phyloP scores from a whole-genome alignment of 2,797 vertebrate species.

The Spondyliosoma cantharus region DNA sequence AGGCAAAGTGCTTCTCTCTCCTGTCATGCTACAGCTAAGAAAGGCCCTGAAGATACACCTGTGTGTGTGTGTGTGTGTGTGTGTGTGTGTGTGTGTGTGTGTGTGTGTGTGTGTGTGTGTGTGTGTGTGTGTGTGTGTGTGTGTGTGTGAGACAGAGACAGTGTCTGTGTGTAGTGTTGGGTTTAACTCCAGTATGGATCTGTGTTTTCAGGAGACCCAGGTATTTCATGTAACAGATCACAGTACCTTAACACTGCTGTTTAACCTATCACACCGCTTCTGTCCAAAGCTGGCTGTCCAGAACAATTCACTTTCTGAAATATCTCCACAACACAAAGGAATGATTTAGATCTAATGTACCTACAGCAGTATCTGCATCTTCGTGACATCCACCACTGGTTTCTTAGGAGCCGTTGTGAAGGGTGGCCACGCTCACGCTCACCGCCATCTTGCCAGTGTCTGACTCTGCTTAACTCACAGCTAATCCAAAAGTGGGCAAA shows the following conservation, averaged over 20 bases:
- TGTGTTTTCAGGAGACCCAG: slow-evolving; percentile 74
- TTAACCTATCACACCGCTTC: slow-evolving; percentile 51
- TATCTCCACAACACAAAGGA: slow-evolving; percentile 37
- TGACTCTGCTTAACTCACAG: no score
- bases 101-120: slow-evolving; percentile 23
- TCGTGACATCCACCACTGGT: no score
- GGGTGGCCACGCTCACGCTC: no score
- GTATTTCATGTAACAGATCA: slow-evolving; percentile 70
- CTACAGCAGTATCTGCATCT: neutral
- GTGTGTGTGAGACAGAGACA: slow-evolving; percentile 7
- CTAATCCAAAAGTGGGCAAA: no score
- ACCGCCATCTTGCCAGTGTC: no score
- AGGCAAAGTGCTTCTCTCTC: no score
- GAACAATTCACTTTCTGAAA: slow-evolving; percentile 41
- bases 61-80: slow-evolving; percentile 32
- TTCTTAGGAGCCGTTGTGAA: no score
- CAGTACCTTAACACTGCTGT: slow-evolving; percentile 57
- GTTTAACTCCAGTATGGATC: slow-evolving; percentile 71
- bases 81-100: slow-evolving; percentile 20
- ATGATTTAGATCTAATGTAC: slow-evolving; percentile 17
- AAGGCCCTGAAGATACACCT: slow-evolving; percentile 67
- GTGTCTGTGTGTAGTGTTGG: slow-evolving; percentile 43
- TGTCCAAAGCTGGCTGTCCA: slow-evolving; percentile 41
- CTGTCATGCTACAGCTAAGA: no score
- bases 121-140: slow-evolving; percentile 26